phyloP scores from a whole-genome alignment of 1,140 invertebrate genomes.

The Drosophila nebulosa region DNA sequence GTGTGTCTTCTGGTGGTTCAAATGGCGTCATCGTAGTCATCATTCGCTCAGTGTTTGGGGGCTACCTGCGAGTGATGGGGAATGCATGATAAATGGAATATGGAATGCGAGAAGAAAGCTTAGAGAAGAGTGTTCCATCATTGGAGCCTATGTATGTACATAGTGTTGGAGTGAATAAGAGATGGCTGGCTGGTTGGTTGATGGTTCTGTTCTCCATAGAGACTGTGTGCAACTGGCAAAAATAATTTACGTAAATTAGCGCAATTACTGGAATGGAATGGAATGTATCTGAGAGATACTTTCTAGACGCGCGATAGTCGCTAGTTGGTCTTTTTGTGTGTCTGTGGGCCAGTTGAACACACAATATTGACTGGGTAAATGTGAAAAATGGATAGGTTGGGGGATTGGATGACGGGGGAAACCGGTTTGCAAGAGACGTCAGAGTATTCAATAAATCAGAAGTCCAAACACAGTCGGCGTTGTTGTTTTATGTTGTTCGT shows the following conservation, averaged over 20 bases:
- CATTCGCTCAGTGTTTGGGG: not conserved
- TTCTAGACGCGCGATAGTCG: slow-evolving; percentile 28
- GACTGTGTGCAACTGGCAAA: slow-evolving; percentile 24
- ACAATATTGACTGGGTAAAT: not conserved
- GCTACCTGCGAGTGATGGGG: not conserved
- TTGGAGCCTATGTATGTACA: not conserved
- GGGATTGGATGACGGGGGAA: not conserved
- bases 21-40: not conserved
- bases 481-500: not conserved
- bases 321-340: not conserved
- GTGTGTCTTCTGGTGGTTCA: not conserved
- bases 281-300: slow-evolving; percentile 48
- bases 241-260: slow-evolving; percentile 64
- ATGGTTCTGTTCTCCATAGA: slow-evolving; percentile 47
- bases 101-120: not conserved
- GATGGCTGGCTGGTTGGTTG: slow-evolving; percentile 10
- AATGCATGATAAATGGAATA: not conserved
- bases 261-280: slow-evolving; percentile 47
- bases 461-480: not conserved
- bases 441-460: not conserved
- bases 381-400: not conserved
- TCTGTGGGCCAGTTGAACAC: slow-evolving; percentile 5
- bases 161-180: not conserved
- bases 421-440: slow-evolving; percentile 20
- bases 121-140: not conserved